phyloP scores from a whole-genome alignment of 2,888 invertebrate genomes.

The Heteromurus nitidus region DNA sequence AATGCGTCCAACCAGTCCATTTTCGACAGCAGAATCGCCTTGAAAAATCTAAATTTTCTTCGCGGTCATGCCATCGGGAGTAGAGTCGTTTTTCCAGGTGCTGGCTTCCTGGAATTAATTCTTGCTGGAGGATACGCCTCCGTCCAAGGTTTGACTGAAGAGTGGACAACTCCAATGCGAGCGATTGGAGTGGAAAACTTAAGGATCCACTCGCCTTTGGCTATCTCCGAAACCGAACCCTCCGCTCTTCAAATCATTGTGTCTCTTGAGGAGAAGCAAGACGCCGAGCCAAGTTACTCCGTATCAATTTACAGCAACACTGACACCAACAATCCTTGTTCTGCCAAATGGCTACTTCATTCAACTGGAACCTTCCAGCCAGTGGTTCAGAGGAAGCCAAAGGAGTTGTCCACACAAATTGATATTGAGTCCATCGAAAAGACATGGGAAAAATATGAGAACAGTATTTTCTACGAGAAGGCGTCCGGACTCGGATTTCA shows the following conservation, averaged over 20 bases:
- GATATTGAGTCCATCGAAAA: slow-evolving; percentile 12
- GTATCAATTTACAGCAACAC: slow-evolving; percentile 14
- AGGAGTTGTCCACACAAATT: neutral
- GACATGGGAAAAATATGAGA: slow-evolving; percentile 17
- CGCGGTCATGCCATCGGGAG: slow-evolving; percentile 51
- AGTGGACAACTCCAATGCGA: slow-evolving; percentile 10
- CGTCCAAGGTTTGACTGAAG: slow-evolving; percentile 23
- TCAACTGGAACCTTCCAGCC: slow-evolving; percentile 30
- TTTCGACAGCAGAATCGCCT: slow-evolving; percentile 33
- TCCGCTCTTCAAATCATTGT: slow-evolving; percentile 34
- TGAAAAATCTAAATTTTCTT: slow-evolving; percentile 12
- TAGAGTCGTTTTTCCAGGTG: slow-evolving; percentile 38
- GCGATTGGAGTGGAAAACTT: slow-evolving; percentile 33
- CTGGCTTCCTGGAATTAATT: slow-evolving; percentile 44
- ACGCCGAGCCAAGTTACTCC: neutral
- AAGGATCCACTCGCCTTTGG: slow-evolving; percentile 37
- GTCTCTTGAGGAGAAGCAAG: neutral
- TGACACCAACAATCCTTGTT: too few relatives aligned
- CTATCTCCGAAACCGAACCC: slow-evolving; percentile 4
- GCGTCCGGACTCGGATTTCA: slow-evolving; percentile 38
- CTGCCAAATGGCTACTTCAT: slow-evolving; percentile 32
- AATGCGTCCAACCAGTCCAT: slow-evolving; percentile 31
- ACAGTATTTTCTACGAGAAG: slow-evolving; percentile 41
- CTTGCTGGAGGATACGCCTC: slow-evolving; percentile 41
- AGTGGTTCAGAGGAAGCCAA: neutral